Base-by-base conservation (phyloP, 2,113 vertebrate species). In the Columbina picui region DNA sequence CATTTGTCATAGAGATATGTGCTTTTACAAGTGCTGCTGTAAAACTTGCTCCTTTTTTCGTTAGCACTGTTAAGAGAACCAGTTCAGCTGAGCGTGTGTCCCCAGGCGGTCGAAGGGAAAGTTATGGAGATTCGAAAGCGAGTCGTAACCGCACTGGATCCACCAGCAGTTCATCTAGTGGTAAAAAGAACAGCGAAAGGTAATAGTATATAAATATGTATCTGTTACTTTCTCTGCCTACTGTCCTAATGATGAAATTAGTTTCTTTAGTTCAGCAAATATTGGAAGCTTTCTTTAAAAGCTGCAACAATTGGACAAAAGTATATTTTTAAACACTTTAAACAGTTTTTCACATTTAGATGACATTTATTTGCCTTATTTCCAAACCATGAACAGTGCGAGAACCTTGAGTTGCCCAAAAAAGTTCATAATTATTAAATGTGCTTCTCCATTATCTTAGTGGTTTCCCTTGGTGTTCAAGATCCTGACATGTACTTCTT, bases 141-240 rank as follows among this genome's bases (percentile, higher is more conserved):
- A 99, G 98, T 97, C 99, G 99, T 55, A 99, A 98, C 34, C 98
- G 99, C 8, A 98, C 99, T 2, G 99, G 99, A 38, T 99, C 99
- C 82, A 99, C 98, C 6, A 99, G 99, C 97, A 99, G 99, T 95
- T 99, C 99, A 71, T 99, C 99, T 45, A 99, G 99, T 12, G 96
- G 99, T 91, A 99, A 99, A 97, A 99, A 98, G 97, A 98, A 98
- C 97, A 99, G 98, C n/a, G 99, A 99, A 89, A 99, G 99, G 99
- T 99, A 97, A 97, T 63, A 87, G 67, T 36, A 1, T 15, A 21
- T 45, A 23, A 45, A 16, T 87, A 50, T 19, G 68, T 53, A 1
- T 90, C 91, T 68, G 38, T 47, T 55, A 67, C 36, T 67, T 34
- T 60, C 55, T 87, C 43, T 32, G 29, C 55, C 43, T 74, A 52